Evolutionary conservation across 2,888 invertebrate genomes (phyloP), one percentile per base, ranked within the genome.

Genomic region (Patella depressa): DNA sequence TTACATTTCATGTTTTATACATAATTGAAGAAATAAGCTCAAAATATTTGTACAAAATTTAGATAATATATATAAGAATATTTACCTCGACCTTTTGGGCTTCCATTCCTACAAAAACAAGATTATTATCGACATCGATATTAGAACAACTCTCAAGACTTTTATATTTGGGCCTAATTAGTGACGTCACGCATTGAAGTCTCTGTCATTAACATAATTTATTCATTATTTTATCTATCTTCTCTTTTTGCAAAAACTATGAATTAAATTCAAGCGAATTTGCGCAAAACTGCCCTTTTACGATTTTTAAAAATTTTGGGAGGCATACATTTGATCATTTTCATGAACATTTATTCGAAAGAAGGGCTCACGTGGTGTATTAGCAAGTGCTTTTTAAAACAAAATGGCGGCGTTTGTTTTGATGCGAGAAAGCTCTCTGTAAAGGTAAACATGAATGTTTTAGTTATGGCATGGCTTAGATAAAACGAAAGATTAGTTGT

Each of bases 151-250:
- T 82, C 83, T 81, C 81, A 53, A 71, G 72, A 80, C 65, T 85
- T 84, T 88, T 89, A 88, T 89, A 88, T 87, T 89, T 88, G 87
- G 88, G 85, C 86, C 87, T 89, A 89, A 89, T 89, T 89, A 89
- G 86, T 89, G 89, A 89, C 89, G 89, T 88, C 89, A 89, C 88
- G 79, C 74, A 77, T 79, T 81, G 82, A 81, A 84, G 85, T 84
- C 82, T 81, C 81, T 78, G 84, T 88, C 85, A 89, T 89, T 89
- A 88, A 83, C 89, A 89, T 89, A 89, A 88, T 88, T 84, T 82
- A 85, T 85, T 85, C 84, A 80, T 76, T 65, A 65, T 65, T 65
- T 65, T 65, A 65, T 65, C 65, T 65, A 65, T 65, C 65, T 65
- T 65, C 65, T 65, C 12, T 0, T 11, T 65, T 65, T 65, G 65